Evolutionary conservation across 2,113 vertebrate genomes (phyloP), one percentile per base, ranked within the genome.

Genomic region (Seriola aureovittata): DNA sequence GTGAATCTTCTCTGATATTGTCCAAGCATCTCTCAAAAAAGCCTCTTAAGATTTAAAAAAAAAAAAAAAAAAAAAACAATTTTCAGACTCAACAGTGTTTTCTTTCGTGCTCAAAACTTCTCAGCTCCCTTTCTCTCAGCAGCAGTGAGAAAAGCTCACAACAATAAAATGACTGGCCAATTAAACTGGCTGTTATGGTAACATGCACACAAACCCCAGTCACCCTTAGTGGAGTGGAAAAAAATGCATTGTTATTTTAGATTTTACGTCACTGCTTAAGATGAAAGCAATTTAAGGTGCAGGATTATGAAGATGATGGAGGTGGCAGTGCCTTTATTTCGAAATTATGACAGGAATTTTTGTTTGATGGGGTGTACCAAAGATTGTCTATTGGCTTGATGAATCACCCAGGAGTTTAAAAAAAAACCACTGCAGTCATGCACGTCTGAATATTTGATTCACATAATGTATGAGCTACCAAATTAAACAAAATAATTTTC

Each of bases 101-200:
- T 46, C 3, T 66, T 4, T 17, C 23, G 4, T 62, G 14, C 5
- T 13, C 11, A 25, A 29, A 42, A 0, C 5, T 29, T 10, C 67
- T 21, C 63, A 11, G 54, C 25, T 55, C 6, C 60, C 36, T 25
- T 71, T 68, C 46, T 77, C 21, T 75, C 38, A 69, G 55, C 16
- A 65, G 76, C 57, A 58, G 23, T 42, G 52, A 19, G 55, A 60
- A 59, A 69, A 32, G n/a, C 40, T 59, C 12, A 63, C 46, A 74
- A 85, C 71, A 82, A 72, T 85, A 25, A 71, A 13, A 38, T 0
- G 40, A 50, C 40, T 64, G 63, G 17, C 71, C 48, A 72, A 34
- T 84, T 86, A 87, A 87, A 75, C 66, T 73, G 77, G 85, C 64
- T 91, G 91, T 88, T 78, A 91, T 88, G 88, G 91, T 63, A 88